Evolutionary conservation across 2,888 invertebrate species (phyloP), one percentile per base, ranked within the genome.

Genomic region (Brenthis hecate): DNA sequence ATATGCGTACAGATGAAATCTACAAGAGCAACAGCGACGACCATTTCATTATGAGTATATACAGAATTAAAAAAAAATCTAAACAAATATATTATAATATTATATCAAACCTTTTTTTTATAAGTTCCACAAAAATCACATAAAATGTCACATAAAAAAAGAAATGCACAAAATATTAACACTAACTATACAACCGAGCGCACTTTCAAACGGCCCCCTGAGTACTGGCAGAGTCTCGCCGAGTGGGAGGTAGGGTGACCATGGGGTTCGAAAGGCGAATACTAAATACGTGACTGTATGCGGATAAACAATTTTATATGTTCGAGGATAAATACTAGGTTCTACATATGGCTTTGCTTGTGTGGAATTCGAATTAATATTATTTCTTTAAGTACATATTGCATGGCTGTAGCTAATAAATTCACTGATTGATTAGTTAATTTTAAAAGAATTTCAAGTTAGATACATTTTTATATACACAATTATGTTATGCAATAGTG

Each of bases 241-340:
- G 56, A 72, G 65, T 74, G 72, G 74, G 76, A 67, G 66, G 50
- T 69, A 72, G 70, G 72, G 74, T 74, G 74, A 68, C 78, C 78
- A 76, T 56, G 69, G 56, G 50, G 68, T 50, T 66, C 68, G 58
- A 57, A 55, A 66, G 50, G 54, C 53, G 54, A 50, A 53, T 62
- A 51, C 36, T 62, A 43, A 62, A 62, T 62, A 62, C 60, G 60
- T 60, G 60, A 60, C 53, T 62, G 61, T 51, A 54, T 62, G 53
- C 62, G 53, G 54, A 62, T 54, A 62, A 62, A 62, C 51, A 43
- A 54, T 62, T 62, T 54, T 62, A 62, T 53, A 53, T 14, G 36
- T 62, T 60, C 60, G 60, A 60, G 60, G 60, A 60, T 60, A 60
- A 58, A 48, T 47, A 60, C 50, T 48, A 60, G n/a, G 60, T 13